Conservation (phyloP, 2,888 invertebrate genomes). For the Heteromurus nitidus region DNA sequence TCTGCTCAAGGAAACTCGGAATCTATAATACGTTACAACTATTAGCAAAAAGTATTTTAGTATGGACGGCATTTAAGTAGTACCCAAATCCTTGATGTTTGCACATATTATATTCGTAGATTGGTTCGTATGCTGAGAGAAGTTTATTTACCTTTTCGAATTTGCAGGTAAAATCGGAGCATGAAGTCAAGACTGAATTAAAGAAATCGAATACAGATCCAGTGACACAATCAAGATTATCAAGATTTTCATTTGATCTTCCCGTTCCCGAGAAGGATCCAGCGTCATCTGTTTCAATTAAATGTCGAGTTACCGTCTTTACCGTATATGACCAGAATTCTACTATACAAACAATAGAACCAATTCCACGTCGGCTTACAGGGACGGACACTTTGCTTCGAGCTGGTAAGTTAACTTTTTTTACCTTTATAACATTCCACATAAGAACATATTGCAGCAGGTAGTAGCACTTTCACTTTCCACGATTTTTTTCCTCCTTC, state of each 20-base stretch:
- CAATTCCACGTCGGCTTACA: constrained; percentile 65
- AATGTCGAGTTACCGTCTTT: constrained; percentile 67
- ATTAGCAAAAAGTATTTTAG: too few relatives aligned
- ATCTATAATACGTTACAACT: too few relatives aligned
- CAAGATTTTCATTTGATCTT: constrained; percentile 69
- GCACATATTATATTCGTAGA: too few relatives aligned
- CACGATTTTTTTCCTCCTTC: constrained; percentile 2
- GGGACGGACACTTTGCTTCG: constrained; percentile 70
- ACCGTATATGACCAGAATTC: constrained; percentile 67
- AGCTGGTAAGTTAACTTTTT: constrained; percentile 67
- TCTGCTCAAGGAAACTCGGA: too few relatives aligned
- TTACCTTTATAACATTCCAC: too few relatives aligned
- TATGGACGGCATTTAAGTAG: too few relatives aligned
- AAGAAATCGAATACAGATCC: constrained; percentile 56
- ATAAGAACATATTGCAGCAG: not conserved
- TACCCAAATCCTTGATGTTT: too few relatives aligned
- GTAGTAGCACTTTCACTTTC: not conserved
- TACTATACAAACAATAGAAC: constrained; percentile 53
- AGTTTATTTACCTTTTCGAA: not conserved
- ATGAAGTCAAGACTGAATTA: constrained; percentile 63
- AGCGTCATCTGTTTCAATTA: constrained; percentile 51
- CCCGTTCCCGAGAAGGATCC: constrained; percentile 66
- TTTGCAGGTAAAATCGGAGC: constrained; percentile 47
- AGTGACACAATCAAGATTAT: constrained; percentile 60
- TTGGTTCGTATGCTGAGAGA: too few relatives aligned